phyloP scores from a whole-genome alignment of 2,888 invertebrate genomes.

The Lampropteryx suffumata region DNA sequence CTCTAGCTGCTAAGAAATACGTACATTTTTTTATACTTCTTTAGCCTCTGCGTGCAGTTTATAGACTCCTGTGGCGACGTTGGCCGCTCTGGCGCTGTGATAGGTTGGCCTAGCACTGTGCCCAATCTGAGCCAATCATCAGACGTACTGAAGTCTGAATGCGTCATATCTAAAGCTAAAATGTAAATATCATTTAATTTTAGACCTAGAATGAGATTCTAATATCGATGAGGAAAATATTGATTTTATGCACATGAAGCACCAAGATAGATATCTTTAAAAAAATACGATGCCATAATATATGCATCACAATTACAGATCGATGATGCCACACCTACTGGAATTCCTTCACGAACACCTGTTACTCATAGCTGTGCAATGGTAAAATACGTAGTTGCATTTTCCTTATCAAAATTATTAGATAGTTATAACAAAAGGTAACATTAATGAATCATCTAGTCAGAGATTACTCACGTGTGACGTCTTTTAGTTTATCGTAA shows the following conservation, averaged over 20 bases:
- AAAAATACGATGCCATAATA: background rate
- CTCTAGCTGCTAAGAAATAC: too few species aligned
- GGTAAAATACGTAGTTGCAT: constrained; percentile 3
- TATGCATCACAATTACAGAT: constrained; percentile 1
- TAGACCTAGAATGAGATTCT: background rate
- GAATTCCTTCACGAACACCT: constrained; percentile 3
- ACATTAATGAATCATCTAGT: background rate
- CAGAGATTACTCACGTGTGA: constrained; percentile 64
- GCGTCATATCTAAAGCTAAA: constrained; percentile 67
- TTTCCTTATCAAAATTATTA: background rate
- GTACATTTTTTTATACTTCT: constrained; percentile 74
- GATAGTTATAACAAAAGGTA: constrained; percentile 1
- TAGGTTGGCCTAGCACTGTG: constrained; percentile 62
- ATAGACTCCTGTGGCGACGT: constrained; percentile 52
- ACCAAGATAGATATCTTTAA: background rate
- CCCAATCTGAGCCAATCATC: constrained; percentile 74
- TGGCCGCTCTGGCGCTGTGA: constrained; percentile 50
- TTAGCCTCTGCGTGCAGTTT: constrained; percentile 66
- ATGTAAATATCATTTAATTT: background rate
- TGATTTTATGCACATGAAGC: background rate
- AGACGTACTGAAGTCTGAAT: constrained; percentile 70
- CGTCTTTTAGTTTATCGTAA: constrained; percentile 77
- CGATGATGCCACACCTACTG: constrained; percentile 14
- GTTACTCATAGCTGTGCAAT: constrained; percentile 4
- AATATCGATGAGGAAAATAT: background rate